Percentiles rank a stretch among this genome's conserved stretches.
These are phyloP conservation scores for Craniophora ligustri DNA, from an alignment of 2,888 invertebrate species.

Conservation along the genomic window DNA sequence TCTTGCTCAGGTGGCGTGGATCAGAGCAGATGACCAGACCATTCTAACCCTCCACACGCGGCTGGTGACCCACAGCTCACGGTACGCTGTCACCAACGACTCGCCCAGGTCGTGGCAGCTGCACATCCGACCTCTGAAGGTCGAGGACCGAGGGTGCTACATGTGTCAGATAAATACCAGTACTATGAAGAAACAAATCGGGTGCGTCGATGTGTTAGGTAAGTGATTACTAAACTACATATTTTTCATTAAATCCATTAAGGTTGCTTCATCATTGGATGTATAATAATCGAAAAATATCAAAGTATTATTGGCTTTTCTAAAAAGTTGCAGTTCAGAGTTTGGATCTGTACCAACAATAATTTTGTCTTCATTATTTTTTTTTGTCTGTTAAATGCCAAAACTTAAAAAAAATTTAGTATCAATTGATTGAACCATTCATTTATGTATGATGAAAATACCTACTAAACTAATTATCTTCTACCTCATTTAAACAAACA, in stretches of 20 bases:
- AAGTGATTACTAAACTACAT: too few relatives aligned
- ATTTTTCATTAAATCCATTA: too few relatives aligned
- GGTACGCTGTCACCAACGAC: conserved; percentile 92
- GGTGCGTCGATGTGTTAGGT: conserved; percentile 94
- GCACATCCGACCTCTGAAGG: conserved; percentile 91
- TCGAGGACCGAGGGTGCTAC: conserved; percentile 93
- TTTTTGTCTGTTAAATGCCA: too few relatives aligned
- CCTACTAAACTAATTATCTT: not conserved
- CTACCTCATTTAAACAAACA: conserved; percentile 9
- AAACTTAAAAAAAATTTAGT: too few relatives aligned
- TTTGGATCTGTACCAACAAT: too few relatives aligned
- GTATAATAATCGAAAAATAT: too few relatives aligned
- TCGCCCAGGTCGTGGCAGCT: conserved; percentile 92
- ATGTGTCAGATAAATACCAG: conserved; percentile 94
- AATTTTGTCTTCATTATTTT: too few relatives aligned
- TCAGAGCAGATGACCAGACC: conserved; percentile 93
- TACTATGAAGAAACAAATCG: conserved; percentile 93
- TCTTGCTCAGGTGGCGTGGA: conserved; percentile 91
- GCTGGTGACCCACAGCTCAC: conserved; percentile 92
- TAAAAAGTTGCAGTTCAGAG: too few relatives aligned
- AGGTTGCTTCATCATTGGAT: too few relatives aligned
- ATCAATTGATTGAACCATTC: too few relatives aligned
- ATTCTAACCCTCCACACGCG: conserved; percentile 92
- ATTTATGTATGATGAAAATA: too few relatives aligned
- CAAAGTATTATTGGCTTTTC: too few relatives aligned